phyloP scores from a whole-genome alignment of 2,888 invertebrate genomes.

The Xestobium rufovillosum region DNA sequence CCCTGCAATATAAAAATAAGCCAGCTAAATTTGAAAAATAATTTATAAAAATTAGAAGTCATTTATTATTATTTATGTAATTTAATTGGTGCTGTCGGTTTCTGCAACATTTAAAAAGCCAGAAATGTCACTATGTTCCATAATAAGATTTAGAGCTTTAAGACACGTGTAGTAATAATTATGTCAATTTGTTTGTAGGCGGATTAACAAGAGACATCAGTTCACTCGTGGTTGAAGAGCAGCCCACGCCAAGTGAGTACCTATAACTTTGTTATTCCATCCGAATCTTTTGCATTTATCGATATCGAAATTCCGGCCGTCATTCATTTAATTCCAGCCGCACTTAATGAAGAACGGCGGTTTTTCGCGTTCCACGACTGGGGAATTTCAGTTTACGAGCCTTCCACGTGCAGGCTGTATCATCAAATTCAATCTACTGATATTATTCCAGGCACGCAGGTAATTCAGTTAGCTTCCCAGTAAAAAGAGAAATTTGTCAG shows the following conservation, averaged over 20 bases:
- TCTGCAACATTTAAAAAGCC: too few relatives aligned
- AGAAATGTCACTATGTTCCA: too few relatives aligned
- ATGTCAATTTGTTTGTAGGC: constrained; percentile 38
- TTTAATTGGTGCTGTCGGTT: too few relatives aligned
- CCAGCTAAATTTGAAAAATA: too few relatives aligned
- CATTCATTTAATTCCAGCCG: constrained; percentile 42
- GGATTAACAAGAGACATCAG: constrained; percentile 64
- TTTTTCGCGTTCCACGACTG: constrained; percentile 70
- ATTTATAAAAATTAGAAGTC: too few relatives aligned
- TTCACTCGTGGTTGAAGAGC: constrained; percentile 64
- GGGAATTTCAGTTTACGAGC: constrained; percentile 67
- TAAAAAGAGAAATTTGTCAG: too few relatives aligned
- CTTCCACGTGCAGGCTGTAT: constrained; percentile 59
- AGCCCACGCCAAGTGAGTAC: constrained; percentile 59
- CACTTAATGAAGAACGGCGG: constrained; percentile 54
- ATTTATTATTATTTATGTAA: too few relatives aligned
- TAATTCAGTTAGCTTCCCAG: constrained; percentile 31
- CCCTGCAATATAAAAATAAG: too few relatives aligned
- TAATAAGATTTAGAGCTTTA: too few relatives aligned
- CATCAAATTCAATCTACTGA: constrained; percentile 64
- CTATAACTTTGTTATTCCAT: constrained; percentile 15
- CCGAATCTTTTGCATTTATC: neutral
- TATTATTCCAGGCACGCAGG: constrained; percentile 63
- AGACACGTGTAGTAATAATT: too few relatives aligned
- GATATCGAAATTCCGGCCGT: neutral